Base-by-base conservation (phyloP, 2,888 invertebrate species). In the Malthinus flaveolus region DNA sequence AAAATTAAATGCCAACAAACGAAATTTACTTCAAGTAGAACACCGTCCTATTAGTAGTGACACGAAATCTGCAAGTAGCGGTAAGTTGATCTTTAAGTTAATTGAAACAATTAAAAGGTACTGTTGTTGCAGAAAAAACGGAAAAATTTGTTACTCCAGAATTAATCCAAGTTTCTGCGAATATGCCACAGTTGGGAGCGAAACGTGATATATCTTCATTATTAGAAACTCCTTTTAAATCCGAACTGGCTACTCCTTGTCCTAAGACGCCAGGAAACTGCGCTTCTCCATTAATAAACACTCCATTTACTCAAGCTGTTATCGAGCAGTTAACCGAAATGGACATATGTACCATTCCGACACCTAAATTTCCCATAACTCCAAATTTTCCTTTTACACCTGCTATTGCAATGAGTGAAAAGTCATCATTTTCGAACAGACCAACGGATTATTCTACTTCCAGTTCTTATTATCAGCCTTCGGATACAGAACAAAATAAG, bases 381-480 rank as follows among this genome's bases (percentile, higher is more conserved):
- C 78, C 78, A 0, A 69, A 56, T 48, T 73, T 78, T 55, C 66
- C 73, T 1, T 60, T 75, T 6, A 75, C 76, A 3, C 75, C 76
- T 1, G 59, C 48, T 13, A 23, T 10, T 23, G 5, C 2, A 2
- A 37, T n/a, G 10, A 23, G 33, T 7, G 32, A 34, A 9, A 60
- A 62, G 31, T 66, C 71, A 0, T 60, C 65, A 1, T 69, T 66
- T 51, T 54, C 63, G 1, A 68, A 68, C 52, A 64, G 77, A 35
- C 70, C 71, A 1, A 78, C 78, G 0, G 78, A 78, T 69, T 78
- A 78, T 66, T 78, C 78, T 1, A 75, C 77, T 3, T 73, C 75
- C 1, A 77, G 76, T 61, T 77, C 77, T 0, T 78, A 78, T 65
- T 78, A 78, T 60, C 74, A 75, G 63, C 78, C 78, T 7, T 76